A percentile compares a stretch with the other conserved stretches of the same genome.
Conservation (phyloP, 2,113 vertebrate genomes). For the Casuarius casuarius region DNA sequence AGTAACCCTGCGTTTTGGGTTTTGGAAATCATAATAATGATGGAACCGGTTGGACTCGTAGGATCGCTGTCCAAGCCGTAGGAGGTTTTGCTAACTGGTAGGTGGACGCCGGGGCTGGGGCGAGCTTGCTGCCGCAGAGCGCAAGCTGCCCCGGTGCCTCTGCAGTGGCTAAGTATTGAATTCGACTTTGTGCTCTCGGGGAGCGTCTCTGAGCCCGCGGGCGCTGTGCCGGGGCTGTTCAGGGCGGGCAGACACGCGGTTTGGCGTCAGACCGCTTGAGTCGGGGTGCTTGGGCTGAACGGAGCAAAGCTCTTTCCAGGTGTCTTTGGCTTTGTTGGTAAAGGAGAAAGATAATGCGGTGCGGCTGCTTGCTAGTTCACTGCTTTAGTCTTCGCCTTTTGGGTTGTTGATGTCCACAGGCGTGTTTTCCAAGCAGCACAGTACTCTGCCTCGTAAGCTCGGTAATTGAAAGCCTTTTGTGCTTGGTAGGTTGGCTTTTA, state of each 20-base stretch:
- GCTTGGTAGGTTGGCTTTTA: slow-evolving; percentile 66
- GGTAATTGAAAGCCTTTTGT: slow-evolving; percentile 58
- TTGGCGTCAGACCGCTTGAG: neutral
- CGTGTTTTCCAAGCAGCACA: slow-evolving; percentile 41
- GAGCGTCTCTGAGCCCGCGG: slow-evolving; percentile 4
- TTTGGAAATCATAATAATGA: neutral
- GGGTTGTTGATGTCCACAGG: slow-evolving; percentile 26
- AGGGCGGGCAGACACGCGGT: neutral
- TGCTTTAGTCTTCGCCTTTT: slow-evolving; percentile 4
- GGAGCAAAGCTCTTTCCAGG: slow-evolving; percentile 40
- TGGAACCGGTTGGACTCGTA: slow-evolving; percentile 53
- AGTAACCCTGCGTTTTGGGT: neutral
- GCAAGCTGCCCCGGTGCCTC: slow-evolving; percentile 36
- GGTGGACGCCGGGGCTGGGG: slow-evolving; percentile 18
- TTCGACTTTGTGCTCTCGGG: slow-evolving; percentile 38
- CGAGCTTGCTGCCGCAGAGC: slow-evolving; percentile 4
- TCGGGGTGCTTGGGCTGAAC: neutral
- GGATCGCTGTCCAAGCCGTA: slow-evolving; percentile 22
- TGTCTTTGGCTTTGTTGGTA: slow-evolving; percentile 26
- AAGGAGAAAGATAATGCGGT: neutral
- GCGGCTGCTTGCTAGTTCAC: neutral
- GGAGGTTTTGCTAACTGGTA: slow-evolving; percentile 48
- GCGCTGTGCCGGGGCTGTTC: neutral
- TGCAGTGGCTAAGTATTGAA: slow-evolving; percentile 60
- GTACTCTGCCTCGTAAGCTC: slow-evolving; percentile 16